These are phyloP conservation scores for Agonopterix arenella DNA, from an alignment of 2,888 invertebrate species.

Conservation along the genomic window DNA sequence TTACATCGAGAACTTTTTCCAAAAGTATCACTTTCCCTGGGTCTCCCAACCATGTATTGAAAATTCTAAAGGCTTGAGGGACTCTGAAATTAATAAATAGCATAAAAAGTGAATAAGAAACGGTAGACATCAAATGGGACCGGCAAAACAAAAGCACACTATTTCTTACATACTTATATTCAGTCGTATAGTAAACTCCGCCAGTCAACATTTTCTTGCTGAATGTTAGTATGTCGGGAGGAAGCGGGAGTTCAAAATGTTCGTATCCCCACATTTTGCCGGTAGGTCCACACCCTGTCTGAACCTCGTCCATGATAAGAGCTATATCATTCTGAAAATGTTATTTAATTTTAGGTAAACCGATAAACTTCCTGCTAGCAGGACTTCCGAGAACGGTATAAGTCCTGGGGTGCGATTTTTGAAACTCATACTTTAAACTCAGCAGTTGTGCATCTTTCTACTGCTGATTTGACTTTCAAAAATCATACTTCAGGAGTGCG, in stretches of 20 bases:
- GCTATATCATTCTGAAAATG: conserved; percentile 80
- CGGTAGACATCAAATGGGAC: too few relatives aligned
- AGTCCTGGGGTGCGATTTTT: too few relatives aligned
- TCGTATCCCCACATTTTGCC: conserved; percentile 99
- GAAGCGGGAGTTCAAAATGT: conserved; percentile 87
- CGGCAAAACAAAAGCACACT: too few relatives aligned
- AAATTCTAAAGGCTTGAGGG: conserved; percentile 89
- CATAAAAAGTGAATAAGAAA: too few relatives aligned
- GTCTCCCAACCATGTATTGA: conserved; percentile 99
- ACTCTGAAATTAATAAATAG: conserved; percentile 67
- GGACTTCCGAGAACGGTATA: too few relatives aligned
- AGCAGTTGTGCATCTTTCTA: too few relatives aligned
- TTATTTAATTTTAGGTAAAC: not conserved
- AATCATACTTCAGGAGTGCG: too few relatives aligned
- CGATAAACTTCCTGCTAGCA: too few relatives aligned
- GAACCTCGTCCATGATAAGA: conserved; percentile 96
- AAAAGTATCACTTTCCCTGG: conserved; percentile 94
- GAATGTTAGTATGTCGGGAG: conserved; percentile 97
- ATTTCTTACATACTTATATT: conserved; percentile 78
- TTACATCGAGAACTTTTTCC: conserved; percentile 88
- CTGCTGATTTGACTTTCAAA: too few relatives aligned
- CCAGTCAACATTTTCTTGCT: conserved; percentile 99
- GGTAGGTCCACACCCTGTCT: conserved; percentile 97
- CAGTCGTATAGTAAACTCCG: conserved; percentile 90
- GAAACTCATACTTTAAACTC: too few relatives aligned